A percentile compares a stretch with the other conserved stretches of the same genome.
These are phyloP conservation scores for Pampusana beccarii DNA, from an alignment of 2,113 vertebrate species.

Conservation along the genomic window DNA sequence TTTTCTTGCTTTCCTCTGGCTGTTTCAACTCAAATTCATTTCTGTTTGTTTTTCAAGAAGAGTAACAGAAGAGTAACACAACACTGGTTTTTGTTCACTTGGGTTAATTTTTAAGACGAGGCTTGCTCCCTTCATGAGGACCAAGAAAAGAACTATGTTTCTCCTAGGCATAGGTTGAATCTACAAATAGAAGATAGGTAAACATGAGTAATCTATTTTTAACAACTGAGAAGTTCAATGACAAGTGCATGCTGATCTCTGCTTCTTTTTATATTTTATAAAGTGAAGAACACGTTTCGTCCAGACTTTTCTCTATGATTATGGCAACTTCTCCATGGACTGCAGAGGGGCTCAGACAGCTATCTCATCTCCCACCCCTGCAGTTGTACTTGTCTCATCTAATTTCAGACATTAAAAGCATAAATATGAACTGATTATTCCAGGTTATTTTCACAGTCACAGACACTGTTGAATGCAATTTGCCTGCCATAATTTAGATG, in stretches of 20 bases:
- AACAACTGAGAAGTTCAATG: accelerated
- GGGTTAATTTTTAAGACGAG: neutral
- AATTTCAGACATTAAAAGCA: neutral
- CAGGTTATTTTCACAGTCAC: neutral
- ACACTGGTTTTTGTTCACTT: neutral
- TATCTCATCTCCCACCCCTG: neutral
- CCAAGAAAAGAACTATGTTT: neutral
- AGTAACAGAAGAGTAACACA: neutral
- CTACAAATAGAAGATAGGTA: neutral
- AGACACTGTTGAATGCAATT: neutral
- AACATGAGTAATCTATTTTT: neutral
- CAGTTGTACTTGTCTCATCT: neutral
- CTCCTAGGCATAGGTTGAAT: neutral
- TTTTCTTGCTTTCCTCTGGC: neutral
- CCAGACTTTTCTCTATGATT: neutral
- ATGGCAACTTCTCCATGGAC: neutral
- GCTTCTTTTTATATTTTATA: neutral
- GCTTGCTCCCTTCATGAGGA: accelerated
- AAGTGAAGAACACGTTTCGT: neutral
- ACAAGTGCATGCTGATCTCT: neutral
- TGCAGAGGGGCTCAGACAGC: neutral
- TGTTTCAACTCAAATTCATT: neutral
- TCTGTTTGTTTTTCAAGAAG: neutral
- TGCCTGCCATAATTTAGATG: neutral
- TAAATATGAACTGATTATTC: neutral